Evolutionary conservation across 2,888 invertebrate genomes (phyloP).

Genomic region (Thera obeliscata): DNA sequence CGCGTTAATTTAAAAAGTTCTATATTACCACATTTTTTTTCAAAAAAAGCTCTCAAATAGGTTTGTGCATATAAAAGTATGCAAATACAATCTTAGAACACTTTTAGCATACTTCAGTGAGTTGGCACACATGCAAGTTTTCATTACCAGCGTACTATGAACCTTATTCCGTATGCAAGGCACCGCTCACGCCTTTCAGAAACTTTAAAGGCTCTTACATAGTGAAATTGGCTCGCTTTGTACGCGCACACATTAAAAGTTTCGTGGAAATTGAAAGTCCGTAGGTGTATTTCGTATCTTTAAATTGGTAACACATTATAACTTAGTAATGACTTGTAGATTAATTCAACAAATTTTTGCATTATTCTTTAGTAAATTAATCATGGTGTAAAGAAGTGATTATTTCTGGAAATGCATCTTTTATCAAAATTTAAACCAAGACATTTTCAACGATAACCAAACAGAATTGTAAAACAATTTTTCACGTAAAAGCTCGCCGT

Average conservation of each 20-base stretch:
- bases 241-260: constrained; percentile 52
- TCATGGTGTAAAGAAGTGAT: too few relatives aligned
- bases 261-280: constrained; percentile 43
- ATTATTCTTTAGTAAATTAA: background rate
- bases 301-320: constrained; percentile 1
- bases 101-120: constrained; percentile 28
- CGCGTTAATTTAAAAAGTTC: too few relatives aligned
- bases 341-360: background rate
- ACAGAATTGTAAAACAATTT: constrained; percentile 48
- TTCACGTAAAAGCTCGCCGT: constrained; percentile 47
- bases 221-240: constrained; percentile 49
- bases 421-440: background rate
- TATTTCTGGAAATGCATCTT: background rate
- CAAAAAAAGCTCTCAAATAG: background rate
- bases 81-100: constrained; percentile 24
- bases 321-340: background rate
- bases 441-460: constrained; percentile 30
- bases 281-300: constrained; percentile 18
- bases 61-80: constrained; percentile 3
- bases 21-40: too few relatives aligned
- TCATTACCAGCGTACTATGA: constrained; percentile 32
- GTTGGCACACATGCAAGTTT: constrained; percentile 37
- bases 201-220: constrained; percentile 50
- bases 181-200: constrained; percentile 44
- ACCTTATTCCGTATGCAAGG: constrained; percentile 45